These are phyloP conservation scores for Paradoxurus hermaphroditus DNA, from an alignment of 2,113 vertebrate species.

Conservation along the genomic window DNA sequence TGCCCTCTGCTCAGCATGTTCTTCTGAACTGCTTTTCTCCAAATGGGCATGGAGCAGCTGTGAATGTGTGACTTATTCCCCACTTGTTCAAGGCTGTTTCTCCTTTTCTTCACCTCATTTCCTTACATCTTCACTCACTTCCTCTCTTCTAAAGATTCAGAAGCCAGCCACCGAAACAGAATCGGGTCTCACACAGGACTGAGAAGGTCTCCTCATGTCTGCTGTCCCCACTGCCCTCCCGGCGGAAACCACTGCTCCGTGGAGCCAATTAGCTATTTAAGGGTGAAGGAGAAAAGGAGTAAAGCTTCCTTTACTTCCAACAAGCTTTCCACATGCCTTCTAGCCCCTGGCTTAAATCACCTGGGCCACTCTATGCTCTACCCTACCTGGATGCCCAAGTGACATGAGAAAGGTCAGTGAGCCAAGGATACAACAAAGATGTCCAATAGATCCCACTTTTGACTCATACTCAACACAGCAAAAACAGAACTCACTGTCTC, in stretches of 20 bases:
- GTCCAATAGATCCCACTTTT: not conserved
- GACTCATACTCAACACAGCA: not conserved
- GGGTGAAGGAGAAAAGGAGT: not conserved
- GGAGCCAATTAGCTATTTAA: not conserved
- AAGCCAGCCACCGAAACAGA: slow-evolving; percentile 30
- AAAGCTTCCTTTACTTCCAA: too few species aligned
- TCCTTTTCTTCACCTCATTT: not conserved
- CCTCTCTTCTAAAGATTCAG: not conserved
- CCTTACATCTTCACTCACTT: slow-evolving; percentile 4
- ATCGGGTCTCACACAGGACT: not conserved
- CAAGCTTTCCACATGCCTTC: not conserved
- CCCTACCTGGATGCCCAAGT: not conserved
- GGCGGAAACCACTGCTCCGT: not conserved
- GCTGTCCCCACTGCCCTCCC: not conserved
- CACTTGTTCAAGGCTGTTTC: not conserved
- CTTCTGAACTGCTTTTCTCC: slow-evolving; percentile 12
- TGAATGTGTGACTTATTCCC: not conserved
- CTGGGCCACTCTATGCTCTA: not conserved
- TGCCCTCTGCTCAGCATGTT: not conserved
- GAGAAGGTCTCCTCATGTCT: not conserved
- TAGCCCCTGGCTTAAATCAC: not conserved
- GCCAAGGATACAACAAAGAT: not conserved
- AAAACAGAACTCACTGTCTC: not conserved
- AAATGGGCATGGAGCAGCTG: not conserved
- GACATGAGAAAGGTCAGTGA: not conserved